These are phyloP conservation scores for Pardalotus punctatus DNA, from an alignment of 2,113 vertebrate species.

Conservation along the genomic window DNA sequence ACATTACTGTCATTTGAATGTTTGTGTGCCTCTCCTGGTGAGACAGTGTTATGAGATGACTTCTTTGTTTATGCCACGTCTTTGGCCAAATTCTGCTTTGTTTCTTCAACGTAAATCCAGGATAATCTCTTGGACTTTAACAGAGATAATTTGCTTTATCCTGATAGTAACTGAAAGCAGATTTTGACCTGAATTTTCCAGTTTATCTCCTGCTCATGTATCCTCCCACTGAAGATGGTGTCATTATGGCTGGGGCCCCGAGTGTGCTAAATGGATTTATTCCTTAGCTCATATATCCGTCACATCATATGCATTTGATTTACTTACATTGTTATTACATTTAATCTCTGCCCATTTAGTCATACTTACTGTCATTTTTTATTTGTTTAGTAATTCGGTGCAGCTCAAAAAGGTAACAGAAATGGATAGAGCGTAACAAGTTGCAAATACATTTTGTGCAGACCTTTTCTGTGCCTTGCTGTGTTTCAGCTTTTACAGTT, in stretches of 20 bases:
- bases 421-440: neutral
- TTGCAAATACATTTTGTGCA: neutral
- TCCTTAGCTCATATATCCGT: neutral
- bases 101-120: neutral
- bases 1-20: neutral
- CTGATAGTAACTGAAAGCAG: constrained; percentile 3
- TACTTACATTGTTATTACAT: neutral
- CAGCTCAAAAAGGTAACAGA: neutral
- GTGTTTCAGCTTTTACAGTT: neutral
- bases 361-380: constrained; percentile 16
- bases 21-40: neutral
- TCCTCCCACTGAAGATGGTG: neutral
- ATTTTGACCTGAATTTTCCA: constrained; percentile 12
- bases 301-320: constrained; percentile 15
- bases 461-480: neutral
- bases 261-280: neutral
- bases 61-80: neutral
- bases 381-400: neutral
- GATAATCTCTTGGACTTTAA: neutral
- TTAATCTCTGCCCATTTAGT: constrained; percentile 20
- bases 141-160: neutral
- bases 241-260: neutral
- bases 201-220: neutral
- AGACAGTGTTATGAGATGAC: neutral
- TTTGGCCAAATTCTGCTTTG: neutral